A percentile compares a stretch with the other conserved stretches of the same genome.
Conservation (phyloP, 2,113 vertebrate species). For the Amblyopsis rosae region DNA sequence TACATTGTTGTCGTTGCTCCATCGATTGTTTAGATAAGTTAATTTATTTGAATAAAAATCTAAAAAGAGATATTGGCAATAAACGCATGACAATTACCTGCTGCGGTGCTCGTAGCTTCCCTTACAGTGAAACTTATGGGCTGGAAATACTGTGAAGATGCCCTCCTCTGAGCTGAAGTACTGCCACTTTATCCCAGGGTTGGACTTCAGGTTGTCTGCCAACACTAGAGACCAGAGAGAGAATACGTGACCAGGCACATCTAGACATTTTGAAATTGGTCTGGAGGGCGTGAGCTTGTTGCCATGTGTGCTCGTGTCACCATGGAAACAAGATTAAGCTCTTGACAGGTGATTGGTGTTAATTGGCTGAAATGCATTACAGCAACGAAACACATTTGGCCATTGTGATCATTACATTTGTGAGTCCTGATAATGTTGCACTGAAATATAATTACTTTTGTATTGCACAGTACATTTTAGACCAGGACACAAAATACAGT, state of each 20-base stretch:
- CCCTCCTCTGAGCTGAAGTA: constrained; percentile 99
- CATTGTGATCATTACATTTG: neutral
- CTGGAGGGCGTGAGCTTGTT: neutral
- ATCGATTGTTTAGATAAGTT: too few species aligned
- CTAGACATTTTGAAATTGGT: too few species aligned
- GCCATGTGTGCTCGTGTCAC: constrained; percentile 11
- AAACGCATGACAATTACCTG: constrained; percentile 77
- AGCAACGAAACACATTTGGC: neutral
- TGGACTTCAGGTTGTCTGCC: constrained; percentile 98
- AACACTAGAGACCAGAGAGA: constrained; percentile 78
- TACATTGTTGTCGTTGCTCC: too few species aligned
- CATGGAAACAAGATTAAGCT: neutral
- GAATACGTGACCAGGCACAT: neutral
- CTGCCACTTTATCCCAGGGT: constrained; percentile 98
- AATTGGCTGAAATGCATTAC: neutral
- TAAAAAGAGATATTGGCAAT: too few species aligned
- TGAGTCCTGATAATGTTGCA: neutral
- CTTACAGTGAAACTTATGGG: constrained; percentile 98
- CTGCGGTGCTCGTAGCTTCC: constrained; percentile 95
- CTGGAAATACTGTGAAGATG: constrained; percentile 97
- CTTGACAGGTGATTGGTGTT: neutral
- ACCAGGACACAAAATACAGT: too few species aligned
- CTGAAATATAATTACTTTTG: neutral
- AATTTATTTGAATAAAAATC: too few species aligned
- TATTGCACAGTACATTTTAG: too few species aligned